phyloP scores from a whole-genome alignment of 2,888 invertebrate genomes.

The Desoria tigrina region DNA sequence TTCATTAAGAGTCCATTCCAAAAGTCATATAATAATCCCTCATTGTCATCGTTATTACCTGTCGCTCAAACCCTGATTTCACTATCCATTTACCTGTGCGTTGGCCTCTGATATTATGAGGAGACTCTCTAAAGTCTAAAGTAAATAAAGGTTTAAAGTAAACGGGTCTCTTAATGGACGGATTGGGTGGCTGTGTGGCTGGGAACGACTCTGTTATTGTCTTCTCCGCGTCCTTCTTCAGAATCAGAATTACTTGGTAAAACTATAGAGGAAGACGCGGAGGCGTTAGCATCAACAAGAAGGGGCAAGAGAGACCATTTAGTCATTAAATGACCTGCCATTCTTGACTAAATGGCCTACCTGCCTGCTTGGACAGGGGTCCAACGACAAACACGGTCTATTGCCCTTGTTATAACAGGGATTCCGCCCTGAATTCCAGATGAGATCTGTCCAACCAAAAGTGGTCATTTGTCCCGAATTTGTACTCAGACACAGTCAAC shows the following conservation, averaged over 20 bases:
- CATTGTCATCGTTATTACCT: conserved; percentile 1
- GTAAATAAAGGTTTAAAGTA: conserved; percentile 4
- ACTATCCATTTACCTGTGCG: neutral
- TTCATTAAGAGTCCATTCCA: neutral
- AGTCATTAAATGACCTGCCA: conserved; percentile 15
- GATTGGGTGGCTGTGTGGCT: conserved; percentile 1
- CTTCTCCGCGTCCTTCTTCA: neutral
- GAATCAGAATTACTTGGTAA: neutral
- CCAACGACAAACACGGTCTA: neutral
- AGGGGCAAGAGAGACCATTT: neutral
- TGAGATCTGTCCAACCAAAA: conserved; percentile 7
- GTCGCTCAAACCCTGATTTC: neutral
- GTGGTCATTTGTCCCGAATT: conserved; percentile 13
- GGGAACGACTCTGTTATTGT: conserved; percentile 5
- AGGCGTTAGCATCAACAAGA: conserved; percentile 1
- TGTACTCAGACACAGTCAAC: conserved; percentile 6
- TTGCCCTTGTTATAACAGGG: neutral
- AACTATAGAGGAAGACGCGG: neutral
- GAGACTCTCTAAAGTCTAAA: neutral
- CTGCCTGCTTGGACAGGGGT: neutral
- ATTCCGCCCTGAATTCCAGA: neutral
- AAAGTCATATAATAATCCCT: neutral
- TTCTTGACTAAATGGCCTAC: conserved; percentile 10
- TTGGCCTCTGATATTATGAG: neutral
- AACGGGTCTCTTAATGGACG: conserved; percentile 8